Conservation (phyloP, 2,797 vertebrate species). For the Neosilurus mollespiculum region DNA sequence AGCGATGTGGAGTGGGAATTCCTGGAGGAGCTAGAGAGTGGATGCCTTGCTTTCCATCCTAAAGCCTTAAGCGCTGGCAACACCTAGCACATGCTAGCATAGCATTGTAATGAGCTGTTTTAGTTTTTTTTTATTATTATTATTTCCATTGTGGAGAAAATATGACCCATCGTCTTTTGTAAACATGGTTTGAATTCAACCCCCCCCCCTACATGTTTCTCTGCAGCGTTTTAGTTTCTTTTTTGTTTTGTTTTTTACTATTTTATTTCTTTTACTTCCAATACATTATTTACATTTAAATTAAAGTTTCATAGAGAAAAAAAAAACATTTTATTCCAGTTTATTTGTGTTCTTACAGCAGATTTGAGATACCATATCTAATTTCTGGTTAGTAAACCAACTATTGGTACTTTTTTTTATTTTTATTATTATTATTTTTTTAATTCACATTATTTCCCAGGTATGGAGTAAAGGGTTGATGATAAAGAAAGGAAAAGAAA, state of each 20-base stretch:
- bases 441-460: constrained; percentile 26
- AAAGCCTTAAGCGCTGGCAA: too few species aligned
- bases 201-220: not conserved
- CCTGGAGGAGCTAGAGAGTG: too few species aligned
- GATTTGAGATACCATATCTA: constrained; percentile 46
- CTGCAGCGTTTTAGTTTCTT: constrained; percentile 12
- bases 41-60: too few species aligned
- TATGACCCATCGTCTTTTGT: not conserved
- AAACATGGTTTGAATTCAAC: too few species aligned
- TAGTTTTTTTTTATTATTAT: not conserved
- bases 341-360: constrained; percentile 42
- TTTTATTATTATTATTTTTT: not conserved
- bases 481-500: constrained; percentile 19
- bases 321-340: constrained; percentile 33
- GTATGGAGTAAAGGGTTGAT: constrained; percentile 1
- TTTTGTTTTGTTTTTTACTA: not conserved
- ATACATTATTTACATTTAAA: constrained; percentile 65
- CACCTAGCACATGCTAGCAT: not conserved
- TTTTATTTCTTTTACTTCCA: constrained; percentile 29
- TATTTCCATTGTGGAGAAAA: too few species aligned
- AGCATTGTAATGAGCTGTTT: not conserved
- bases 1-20: too few species aligned
- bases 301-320: constrained; percentile 57
- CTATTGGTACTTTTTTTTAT: constrained; percentile 38
- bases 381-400: constrained; percentile 55